phyloP scores from a whole-genome alignment of 64 coral and sea anemone genomes.

The Actinia equina region DNA sequence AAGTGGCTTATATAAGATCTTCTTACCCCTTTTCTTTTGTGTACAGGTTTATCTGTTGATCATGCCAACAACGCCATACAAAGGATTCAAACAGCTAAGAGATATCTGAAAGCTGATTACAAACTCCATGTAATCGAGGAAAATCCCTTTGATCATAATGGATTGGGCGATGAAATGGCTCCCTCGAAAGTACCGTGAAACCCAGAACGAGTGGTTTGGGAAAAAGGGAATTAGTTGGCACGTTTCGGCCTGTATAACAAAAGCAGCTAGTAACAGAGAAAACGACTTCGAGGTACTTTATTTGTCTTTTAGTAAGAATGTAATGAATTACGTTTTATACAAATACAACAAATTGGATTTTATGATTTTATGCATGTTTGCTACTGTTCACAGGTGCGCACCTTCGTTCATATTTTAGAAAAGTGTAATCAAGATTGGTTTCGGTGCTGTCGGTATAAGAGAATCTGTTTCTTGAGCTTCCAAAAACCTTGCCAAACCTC shows the following conservation, averaged over 20 bases:
- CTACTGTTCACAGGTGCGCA: too few species aligned
- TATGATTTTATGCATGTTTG: too few species aligned
- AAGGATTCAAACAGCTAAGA: conserved; percentile 12
- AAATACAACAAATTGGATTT: too few species aligned
- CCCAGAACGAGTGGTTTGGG: conserved; percentile 21
- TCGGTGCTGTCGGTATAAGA: too few species aligned
- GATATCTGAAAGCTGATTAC: conserved; percentile 33
- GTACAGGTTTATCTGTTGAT: neutral
- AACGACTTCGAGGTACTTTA: neutral
- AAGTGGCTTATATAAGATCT: too few species aligned
- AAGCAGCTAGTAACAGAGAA: neutral
- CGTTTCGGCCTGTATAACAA: neutral
- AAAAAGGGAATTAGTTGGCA: conserved; percentile 30
- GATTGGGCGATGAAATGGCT: conserved; percentile 5
- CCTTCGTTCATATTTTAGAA: too few species aligned
- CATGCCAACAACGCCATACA: neutral
- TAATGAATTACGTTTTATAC: too few species aligned
- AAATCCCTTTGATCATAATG: neutral
- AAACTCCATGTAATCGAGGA: neutral
- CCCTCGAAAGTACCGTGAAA: neutral
- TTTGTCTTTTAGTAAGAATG: too few species aligned
- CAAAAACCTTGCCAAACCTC: too few species aligned
- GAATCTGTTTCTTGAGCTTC: too few species aligned
- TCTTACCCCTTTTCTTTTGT: neutral
- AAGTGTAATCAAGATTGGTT: too few species aligned